Conservation (phyloP, 30 jellyfish, hydroid and myxozoan species). For the Aurelia coerulea region DNA sequence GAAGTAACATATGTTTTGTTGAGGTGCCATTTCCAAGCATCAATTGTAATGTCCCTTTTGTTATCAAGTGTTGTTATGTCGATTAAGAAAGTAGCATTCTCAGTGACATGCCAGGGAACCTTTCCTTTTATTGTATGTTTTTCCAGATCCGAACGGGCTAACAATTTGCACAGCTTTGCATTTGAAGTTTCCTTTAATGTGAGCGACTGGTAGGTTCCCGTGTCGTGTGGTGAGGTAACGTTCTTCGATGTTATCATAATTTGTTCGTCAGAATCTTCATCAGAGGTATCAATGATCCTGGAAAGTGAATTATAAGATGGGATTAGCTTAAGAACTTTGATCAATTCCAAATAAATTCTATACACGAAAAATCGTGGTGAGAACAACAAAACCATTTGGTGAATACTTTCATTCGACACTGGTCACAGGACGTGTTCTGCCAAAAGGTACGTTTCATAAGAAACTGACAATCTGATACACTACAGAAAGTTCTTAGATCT, state of each 20-base stretch:
- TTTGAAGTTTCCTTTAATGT: not conserved
- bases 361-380: too few relatives aligned
- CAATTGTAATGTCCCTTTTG: not conserved
- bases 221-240: not conserved
- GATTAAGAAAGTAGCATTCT: not conserved
- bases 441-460: too few relatives aligned
- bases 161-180: not conserved
- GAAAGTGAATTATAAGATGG: too few relatives aligned
- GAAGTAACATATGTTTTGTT: not conserved
- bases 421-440: too few relatives aligned
- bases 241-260: not conserved
- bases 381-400: too few relatives aligned
- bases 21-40: not conserved
- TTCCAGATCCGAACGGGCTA: not conserved
- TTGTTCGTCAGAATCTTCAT: not conserved
- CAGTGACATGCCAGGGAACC: not conserved
- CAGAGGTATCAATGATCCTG: not conserved
- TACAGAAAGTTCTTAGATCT: too few relatives aligned
- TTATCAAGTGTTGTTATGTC: not conserved
- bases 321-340: too few relatives aligned
- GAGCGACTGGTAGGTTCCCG: not conserved
- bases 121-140: not conserved
- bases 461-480: too few relatives aligned
- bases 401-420: too few relatives aligned
- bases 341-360: too few relatives aligned